phyloP scores from a whole-genome alignment of 2,797 vertebrate genomes.

The Ctenopoma multispine region DNA sequence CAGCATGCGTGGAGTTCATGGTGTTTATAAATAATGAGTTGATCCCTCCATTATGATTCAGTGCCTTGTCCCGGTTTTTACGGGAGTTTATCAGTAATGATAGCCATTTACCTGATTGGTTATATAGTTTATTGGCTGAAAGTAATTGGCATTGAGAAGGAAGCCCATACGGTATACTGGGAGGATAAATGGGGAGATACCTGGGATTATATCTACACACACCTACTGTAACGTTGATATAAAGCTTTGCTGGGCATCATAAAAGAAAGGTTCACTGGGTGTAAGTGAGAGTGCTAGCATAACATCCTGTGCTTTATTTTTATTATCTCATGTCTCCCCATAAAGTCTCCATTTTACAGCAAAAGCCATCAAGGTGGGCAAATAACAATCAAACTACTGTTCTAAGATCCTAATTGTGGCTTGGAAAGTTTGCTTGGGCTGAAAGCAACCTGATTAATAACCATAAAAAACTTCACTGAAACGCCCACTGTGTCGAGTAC shows the following conservation, averaged over 20 bases:
- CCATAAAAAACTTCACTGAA: background rate
- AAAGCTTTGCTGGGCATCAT: conserved; percentile 26
- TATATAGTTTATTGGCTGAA: conserved; percentile 38
- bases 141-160: conserved; percentile 38
- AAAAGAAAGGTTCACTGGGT: conserved; percentile 16
- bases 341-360: conserved; percentile 28
- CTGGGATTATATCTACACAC: conserved; percentile 2
- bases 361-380: conserved; percentile 16
- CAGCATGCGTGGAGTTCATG: background rate
- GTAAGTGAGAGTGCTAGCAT: conserved; percentile 8
- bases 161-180: conserved; percentile 22
- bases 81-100: conserved; percentile 1
- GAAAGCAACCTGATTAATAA: background rate
- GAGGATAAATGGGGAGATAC: conserved; percentile 4
- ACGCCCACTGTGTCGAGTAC: background rate
- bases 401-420: conserved; percentile 19
- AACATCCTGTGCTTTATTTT: background rate
- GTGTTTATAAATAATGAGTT: conserved; percentile 21
- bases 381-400: conserved; percentile 14
- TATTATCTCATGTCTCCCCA: conserved; percentile 1
- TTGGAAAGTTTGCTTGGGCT: background rate
- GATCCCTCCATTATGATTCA: background rate
- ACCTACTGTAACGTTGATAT: conserved; percentile 18
- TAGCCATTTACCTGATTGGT: conserved; percentile 49
- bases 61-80: conserved; percentile 18